Conservation (phyloP, 2,888 invertebrate genomes). For the Melitaea athalia region DNA sequence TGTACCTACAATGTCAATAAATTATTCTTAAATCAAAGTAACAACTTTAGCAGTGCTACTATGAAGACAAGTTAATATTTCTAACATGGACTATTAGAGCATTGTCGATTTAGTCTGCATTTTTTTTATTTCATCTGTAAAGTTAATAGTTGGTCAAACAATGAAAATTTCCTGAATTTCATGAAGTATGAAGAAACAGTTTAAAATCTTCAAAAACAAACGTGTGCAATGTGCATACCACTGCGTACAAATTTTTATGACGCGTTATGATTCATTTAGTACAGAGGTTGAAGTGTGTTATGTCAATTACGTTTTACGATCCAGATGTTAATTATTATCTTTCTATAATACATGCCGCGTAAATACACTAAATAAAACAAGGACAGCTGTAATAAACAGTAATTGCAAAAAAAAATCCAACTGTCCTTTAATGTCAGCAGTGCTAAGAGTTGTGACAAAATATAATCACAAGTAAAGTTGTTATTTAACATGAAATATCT, state of each 20-base stretch:
- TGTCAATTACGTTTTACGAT: conserved; percentile 2
- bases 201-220: background rate
- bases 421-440: too few species aligned
- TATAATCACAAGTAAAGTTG: background rate
- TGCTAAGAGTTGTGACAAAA: background rate
- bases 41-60: too few species aligned
- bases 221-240: background rate
- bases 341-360: background rate
- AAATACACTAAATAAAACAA: background rate
- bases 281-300: conserved; percentile 2
- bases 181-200: background rate
- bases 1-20: too few species aligned
- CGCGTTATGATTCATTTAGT: background rate
- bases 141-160: too few species aligned
- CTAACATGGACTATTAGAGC: too few species aligned
- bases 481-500: background rate
- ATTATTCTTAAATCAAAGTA: too few species aligned
- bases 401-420: background rate
- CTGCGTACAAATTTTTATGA: background rate
- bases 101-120: too few species aligned
- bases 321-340: conserved; percentile 4
- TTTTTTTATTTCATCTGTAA: too few species aligned
- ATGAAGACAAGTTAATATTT: too few species aligned
- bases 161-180: too few species aligned
- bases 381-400: background rate